phyloP scores from a whole-genome alignment of 2,113 vertebrate species.

The Amblyornis subalaris region DNA sequence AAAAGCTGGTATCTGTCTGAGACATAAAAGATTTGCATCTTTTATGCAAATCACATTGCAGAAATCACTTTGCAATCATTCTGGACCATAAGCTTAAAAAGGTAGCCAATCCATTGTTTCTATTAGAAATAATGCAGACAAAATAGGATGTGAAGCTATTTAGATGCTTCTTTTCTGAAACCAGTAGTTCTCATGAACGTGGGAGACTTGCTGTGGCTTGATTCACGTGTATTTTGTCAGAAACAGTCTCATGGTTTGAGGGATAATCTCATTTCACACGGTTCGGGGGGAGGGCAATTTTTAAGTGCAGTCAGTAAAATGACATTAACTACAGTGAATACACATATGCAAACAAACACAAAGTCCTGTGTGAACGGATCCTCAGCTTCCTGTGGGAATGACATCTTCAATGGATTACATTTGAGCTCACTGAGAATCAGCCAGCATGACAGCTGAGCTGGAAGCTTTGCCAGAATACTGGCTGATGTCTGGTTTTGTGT shows the following conservation, averaged over 20 bases:
- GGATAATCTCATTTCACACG: conserved; percentile 36
- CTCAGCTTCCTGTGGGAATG: conserved; percentile 55
- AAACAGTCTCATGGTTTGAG: neutral
- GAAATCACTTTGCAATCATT: neutral
- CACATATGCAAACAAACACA: conserved; percentile 29
- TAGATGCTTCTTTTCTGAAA: neutral
- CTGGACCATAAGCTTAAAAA: neutral
- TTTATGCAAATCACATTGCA: too few species aligned
- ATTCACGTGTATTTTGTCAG: neutral
- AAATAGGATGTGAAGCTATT: neutral
- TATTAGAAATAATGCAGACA: neutral
- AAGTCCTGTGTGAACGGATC: conserved; percentile 56
- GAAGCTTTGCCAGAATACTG: neutral
- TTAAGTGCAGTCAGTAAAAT: conserved; percentile 37
- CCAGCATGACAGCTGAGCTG: neutral
- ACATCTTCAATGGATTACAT: conserved; percentile 23
- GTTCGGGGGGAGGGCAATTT: neutral
- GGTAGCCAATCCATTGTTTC: neutral
- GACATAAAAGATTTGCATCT: neutral
- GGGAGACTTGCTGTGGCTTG: neutral
- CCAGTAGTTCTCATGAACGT: neutral
- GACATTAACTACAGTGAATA: conserved; percentile 42
- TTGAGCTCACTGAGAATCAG: conserved; percentile 34
- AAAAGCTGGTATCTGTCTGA: neutral
- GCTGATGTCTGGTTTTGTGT: neutral